phyloP scores from a whole-genome alignment of 2,113 vertebrate species.

The Ophthalmolycus amberensis region DNA sequence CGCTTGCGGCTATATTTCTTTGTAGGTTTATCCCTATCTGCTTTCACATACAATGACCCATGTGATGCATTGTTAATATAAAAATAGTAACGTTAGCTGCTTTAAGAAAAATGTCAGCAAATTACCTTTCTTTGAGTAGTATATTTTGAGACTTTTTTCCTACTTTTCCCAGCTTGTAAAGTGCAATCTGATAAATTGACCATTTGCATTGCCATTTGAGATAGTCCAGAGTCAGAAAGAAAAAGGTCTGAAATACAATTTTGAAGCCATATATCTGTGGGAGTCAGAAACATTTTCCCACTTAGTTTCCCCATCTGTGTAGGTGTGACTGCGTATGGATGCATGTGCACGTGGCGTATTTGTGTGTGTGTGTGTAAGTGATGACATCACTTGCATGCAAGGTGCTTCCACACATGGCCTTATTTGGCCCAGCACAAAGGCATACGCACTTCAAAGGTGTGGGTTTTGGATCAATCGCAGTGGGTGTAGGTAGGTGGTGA shows the following conservation, averaged over 20 bases:
- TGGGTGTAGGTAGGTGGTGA: conserved; percentile 66
- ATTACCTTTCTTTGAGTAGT: not conserved
- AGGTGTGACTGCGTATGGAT: conserved; percentile 14
- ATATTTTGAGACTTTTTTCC: conserved; percentile 8
- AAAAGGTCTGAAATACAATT: conserved; percentile 36
- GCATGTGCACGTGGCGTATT: conserved; percentile 9
- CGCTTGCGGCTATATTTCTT: not conserved
- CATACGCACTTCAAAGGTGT: conserved; percentile 72
- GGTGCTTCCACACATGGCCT: conserved; percentile 30
- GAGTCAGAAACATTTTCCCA: conserved; percentile 53
- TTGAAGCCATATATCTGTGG: conserved; percentile 35
- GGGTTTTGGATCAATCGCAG: conserved; percentile 73
- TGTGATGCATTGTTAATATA: not conserved
- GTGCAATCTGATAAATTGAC: conserved; percentile 38
- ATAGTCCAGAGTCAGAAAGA: conserved; percentile 31
- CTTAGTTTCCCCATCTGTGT: conserved; percentile 51
- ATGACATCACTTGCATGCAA: conserved; percentile 63
- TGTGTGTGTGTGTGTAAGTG: conserved; percentile 27
- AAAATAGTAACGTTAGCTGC: not conserved
- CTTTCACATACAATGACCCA: not conserved
- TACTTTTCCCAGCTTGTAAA: conserved; percentile 16
- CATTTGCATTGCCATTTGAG: conserved; percentile 52
- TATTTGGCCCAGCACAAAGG: conserved; percentile 76
- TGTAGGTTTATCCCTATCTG: not conserved
- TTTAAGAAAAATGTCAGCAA: not conserved